phyloP scores from a whole-genome alignment of 2,113 vertebrate species.

The Calyptommatus sinebrachiatus region DNA sequence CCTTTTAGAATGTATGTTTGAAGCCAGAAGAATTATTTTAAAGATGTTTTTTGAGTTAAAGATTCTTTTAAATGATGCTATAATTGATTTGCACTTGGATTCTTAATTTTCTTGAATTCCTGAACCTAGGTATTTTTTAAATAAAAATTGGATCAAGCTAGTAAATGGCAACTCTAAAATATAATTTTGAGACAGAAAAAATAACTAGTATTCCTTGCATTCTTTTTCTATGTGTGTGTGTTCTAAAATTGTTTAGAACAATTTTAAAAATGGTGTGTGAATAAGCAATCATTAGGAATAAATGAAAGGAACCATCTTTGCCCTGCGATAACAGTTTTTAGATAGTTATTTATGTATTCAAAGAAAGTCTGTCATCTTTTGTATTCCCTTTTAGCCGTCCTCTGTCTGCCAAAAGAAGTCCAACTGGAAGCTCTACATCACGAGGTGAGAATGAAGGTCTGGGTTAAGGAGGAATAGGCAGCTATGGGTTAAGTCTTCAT shows the following conservation, averaged over 20 bases:
- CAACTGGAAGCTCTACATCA: conserved; percentile 87
- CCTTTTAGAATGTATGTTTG: too few species aligned
- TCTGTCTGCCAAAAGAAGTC: conserved; percentile 87
- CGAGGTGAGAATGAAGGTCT: conserved; percentile 80
- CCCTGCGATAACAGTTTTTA: not conserved
- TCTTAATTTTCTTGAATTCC: not conserved
- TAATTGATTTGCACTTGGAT: not conserved
- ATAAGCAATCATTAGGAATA: not conserved
- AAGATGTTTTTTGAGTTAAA: too few species aligned
- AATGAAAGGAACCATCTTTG: not conserved
- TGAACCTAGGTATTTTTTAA: not conserved
- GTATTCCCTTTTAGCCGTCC: conserved; percentile 79
- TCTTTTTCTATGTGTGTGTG: not conserved
- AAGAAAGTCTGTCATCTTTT: conserved; percentile 16
- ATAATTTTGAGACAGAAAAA: too few species aligned
- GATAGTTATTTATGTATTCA: not conserved
- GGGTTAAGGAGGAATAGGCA: not conserved
- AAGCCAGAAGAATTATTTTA: not conserved
- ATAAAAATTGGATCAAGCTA: not conserved
- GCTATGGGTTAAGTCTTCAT: not conserved
- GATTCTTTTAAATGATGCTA: not conserved
- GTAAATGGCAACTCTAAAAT: too few species aligned
- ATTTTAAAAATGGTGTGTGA: too few species aligned
- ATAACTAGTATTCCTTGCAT: not conserved
- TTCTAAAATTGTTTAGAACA: too few species aligned